phyloP scores from a whole-genome alignment of 2,888 invertebrate species.

The Trichacis sp. region DNA sequence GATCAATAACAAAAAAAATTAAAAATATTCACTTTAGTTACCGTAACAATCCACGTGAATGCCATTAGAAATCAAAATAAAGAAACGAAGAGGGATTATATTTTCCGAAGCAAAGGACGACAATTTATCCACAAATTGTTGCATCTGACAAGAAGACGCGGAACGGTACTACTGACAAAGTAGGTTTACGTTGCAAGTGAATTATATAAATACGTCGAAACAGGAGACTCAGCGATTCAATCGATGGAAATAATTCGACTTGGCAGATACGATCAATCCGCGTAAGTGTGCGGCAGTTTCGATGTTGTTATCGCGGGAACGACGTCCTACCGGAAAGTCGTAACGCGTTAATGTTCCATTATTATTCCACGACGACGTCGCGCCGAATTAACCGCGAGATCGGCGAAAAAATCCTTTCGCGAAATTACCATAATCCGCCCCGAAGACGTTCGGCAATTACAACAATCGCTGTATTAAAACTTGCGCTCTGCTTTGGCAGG shows the following conservation, averaged over 20 bases:
- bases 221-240: slow-evolving; percentile 50
- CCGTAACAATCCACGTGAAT: no score
- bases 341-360: slow-evolving; percentile 28
- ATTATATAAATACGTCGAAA: slow-evolving; percentile 54
- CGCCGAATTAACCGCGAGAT: neutral
- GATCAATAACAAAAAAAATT: no score
- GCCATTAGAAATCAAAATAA: no score
- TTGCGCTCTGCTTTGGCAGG: no score
- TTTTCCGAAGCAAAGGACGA: neutral
- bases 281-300: slow-evolving; percentile 35
- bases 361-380: slow-evolving; percentile 18
- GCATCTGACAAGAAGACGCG: slow-evolving; percentile 17
- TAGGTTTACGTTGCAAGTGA: slow-evolving; percentile 40
- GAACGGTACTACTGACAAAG: slow-evolving; percentile 14
- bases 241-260: slow-evolving; percentile 55
- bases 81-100: no score
- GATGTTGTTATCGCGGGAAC: slow-evolving; percentile 30
- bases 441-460: neutral
- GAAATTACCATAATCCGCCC: neutral
- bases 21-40: no score
- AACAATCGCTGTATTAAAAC: no score
- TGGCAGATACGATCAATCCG: slow-evolving; percentile 37
- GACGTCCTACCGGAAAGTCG: slow-evolving; percentile 24
- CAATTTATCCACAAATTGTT: slow-evolving; percentile 1
- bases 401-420: neutral